Base-by-base conservation (phyloP, 2,888 invertebrate genomes). In the Amitus sp. region DNA sequence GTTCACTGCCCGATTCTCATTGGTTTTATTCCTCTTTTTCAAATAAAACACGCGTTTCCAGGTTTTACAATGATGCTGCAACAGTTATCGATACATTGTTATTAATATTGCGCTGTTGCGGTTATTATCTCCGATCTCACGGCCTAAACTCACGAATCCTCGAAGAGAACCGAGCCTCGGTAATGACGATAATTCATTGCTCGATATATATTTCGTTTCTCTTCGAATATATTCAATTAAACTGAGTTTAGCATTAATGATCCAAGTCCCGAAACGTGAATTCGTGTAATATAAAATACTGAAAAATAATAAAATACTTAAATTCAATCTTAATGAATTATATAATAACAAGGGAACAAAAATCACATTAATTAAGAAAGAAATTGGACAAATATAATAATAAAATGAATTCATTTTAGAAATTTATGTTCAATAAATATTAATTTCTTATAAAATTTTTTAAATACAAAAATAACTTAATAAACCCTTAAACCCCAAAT, bases 101-200 rank as follows among this genome's bases (percentile, higher is more conserved):
- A 59, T 59, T 63, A 59, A 59, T 63, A 59, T 63, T 59, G 52
- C 47, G 59, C 53, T 63, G 58, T 51, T 28, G 51, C 49, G 48
- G 59, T 56, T 56, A 63, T 63, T 63, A 63, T 56, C 52, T 39
- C 47, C 52, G 63, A 63, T 63, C 63, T 63, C 63, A 63, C 63
- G 63, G 59, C 51, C 52, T 59, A 43, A 52, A 45, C 58, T 51
- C 63, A 63, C 63, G 63, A 57, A 63, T 54, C 54, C 47, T 43
- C 43, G 20, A 33, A 59, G 51, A 55, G 59, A 63, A 63, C 55
- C 63, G 49, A 55, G 55, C 42, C 51, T 19, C 33, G 23, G 53
- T 63, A 63, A 63, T 63, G 52, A 63, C 59, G 63, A 63, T 59
- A 55, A 63, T 59, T n/a, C 58, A 58, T 63, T 63, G 58, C 51